These are phyloP conservation scores for Troides helena DNA, from an alignment of 2,888 invertebrate genomes.

Conservation along the genomic window DNA sequence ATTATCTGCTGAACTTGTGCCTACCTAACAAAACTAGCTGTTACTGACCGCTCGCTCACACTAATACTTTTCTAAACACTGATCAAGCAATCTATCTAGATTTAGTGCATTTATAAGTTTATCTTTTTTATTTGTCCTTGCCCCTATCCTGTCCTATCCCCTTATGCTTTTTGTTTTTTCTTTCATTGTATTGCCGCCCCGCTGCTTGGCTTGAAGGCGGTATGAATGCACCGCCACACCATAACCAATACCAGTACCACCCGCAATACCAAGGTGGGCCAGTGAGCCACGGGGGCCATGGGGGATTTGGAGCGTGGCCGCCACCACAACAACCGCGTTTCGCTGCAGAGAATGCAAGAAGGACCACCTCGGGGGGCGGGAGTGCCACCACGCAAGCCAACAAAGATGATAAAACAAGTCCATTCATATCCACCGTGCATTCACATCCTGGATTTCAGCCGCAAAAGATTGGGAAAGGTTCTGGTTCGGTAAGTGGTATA, in stretches of 20 bases:
- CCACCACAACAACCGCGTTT: conserved; percentile 71
- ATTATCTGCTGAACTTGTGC: conserved; percentile 54
- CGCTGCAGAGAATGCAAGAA: conserved; percentile 75
- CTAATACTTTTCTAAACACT: conserved; percentile 47
- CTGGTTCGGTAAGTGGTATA: conserved; percentile 70
- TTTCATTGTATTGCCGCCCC: conserved; percentile 79
- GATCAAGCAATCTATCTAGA: conserved; percentile 33
- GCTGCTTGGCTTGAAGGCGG: conserved; percentile 80
- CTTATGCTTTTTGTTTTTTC: conserved; percentile 78
- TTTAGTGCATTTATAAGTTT: conserved; percentile 59
- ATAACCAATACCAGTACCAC: conserved; percentile 79
- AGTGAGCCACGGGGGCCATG: conserved; percentile 49
- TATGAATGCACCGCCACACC: conserved; percentile 80
- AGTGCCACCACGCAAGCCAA: conserved; percentile 42
- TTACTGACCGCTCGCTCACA: conserved; percentile 57
- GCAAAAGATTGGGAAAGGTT: conserved; percentile 92
- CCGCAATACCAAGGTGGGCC: conserved; percentile 73
- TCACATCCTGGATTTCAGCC: conserved; percentile 96
- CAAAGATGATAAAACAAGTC: conserved; percentile 87
- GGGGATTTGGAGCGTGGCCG: conserved; percentile 53
- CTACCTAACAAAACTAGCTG: conserved; percentile 60
- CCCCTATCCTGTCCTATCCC: conserved; percentile 63
- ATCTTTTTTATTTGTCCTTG: conserved; percentile 52
- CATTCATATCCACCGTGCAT: conserved; percentile 92
- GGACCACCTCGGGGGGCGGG: conserved; percentile 48